Evolutionary conservation across 2,888 invertebrate species (phyloP), one percentile per base, ranked within the genome.

Genomic region (Zaprionus obscuricornis): DNA sequence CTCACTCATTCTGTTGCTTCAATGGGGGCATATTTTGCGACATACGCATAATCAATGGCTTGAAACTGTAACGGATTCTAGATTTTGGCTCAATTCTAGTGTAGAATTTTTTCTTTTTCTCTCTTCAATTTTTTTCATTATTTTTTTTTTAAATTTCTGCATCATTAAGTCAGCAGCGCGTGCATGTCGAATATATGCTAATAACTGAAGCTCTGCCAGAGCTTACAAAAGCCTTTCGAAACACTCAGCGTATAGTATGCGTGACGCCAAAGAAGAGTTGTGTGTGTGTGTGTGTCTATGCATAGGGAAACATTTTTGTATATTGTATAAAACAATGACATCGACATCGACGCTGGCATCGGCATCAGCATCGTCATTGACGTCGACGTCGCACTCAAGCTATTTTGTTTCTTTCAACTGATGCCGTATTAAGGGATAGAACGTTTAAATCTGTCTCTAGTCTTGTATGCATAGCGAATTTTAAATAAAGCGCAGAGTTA

Each of bases 181-280:
- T 55, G 70, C 70, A 50, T 69, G 70, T 69, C 42, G 70, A 47
- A 54, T 69, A 65, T 68, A 68, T 68, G 68, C 70, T 70, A 68
- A 68, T 68, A 68, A 60, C 50, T 39, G 59, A 46, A 42, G 33
- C 52, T 49, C 22, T 49, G 39, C 22, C 51, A 37, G 13, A 52
- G 47, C 47, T 40, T 49, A 16, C 31, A 18, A 20, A 40, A 20
- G 8, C 26, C 26, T 20, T 34, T 27, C 11, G 8, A 24, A 47
- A 46, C 31, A 45, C 42, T 14, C 31, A 47, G 36, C 51, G n/a
- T n/a, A n/a, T n/a, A 36, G 36, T 20, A 27, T 34, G 47, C 22
- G 17, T 55, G 54, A 31, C 50, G 51, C 57, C 63, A 45, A 49
- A 46, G 43, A 20, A 33, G 16, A 31, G 50, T 50, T 49, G 54